phyloP scores from a whole-genome alignment of 2,888 invertebrate genomes.

The Scrobipalpa costella region DNA sequence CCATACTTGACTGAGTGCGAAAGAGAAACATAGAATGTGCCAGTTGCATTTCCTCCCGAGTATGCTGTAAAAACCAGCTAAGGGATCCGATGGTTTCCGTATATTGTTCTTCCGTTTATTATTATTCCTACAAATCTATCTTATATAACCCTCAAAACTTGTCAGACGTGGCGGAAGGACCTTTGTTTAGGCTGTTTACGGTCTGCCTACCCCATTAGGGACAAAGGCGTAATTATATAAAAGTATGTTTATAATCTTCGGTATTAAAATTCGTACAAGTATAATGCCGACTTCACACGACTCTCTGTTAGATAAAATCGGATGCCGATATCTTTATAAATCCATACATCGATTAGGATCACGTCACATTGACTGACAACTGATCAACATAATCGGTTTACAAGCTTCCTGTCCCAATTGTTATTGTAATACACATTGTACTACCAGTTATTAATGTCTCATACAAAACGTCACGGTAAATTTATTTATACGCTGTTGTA shows the following conservation, averaged over 20 bases:
- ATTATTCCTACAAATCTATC: no score
- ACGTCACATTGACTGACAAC: slow-evolving; percentile 70
- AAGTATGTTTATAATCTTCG: background rate
- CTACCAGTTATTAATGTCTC: slow-evolving; percentile 72
- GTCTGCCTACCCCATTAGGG: no score
- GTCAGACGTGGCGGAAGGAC: no score
- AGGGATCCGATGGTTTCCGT: no score
- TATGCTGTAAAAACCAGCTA: no score
- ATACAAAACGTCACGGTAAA: slow-evolving; percentile 57
- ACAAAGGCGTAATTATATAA: no score
- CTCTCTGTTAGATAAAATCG: slow-evolving; percentile 61
- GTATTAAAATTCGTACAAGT: background rate
- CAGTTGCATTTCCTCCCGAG: no score
- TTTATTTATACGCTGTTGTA: slow-evolving; percentile 52
- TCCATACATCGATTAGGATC: slow-evolving; percentile 67
- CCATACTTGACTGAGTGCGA: no score
- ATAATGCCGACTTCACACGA: slow-evolving; percentile 42
- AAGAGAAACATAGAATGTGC: no score
- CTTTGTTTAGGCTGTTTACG: no score
- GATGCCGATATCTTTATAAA: slow-evolving; percentile 65
- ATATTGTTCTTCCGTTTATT: no score
- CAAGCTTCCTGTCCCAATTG: slow-evolving; percentile 70
- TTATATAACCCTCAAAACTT: no score
- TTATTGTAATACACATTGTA: slow-evolving; percentile 71
- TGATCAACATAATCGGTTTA: slow-evolving; percentile 77